Evolutionary conservation across 2,888 invertebrate genomes (phyloP), one percentile per base, ranked within the genome.

Genomic region (Leistus spinibarbis): DNA sequence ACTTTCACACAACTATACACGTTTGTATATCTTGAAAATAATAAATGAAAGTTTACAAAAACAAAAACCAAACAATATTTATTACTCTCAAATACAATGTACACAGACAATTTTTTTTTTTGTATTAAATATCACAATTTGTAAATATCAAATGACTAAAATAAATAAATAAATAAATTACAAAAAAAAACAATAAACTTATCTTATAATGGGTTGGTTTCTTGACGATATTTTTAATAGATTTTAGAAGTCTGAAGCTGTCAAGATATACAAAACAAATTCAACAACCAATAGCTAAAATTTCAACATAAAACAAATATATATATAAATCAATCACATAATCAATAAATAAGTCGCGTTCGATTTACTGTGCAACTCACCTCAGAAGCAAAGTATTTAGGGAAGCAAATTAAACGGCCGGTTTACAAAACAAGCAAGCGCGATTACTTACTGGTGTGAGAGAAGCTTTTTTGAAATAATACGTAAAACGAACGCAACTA

Each of bases 181-280:
- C 27, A 13, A 65, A 22, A 65, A 5, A 16, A 62, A 69, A 23
- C 20, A 71, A 56, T 64, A 65, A 64, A 20, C 20, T n/a, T 63
- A 22, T 22, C 17, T 63, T 63, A 20, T 40, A 13, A 40, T 40
- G 40, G 10, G 40, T 40, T 40, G 40, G 13, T 40, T 40, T 40
- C 40, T 40, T 13, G 40, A 10, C 40, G 40, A 3, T 40, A 10
- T 40, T 40, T 40, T 5, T 10, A 40, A 5, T 40, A 13, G 10
- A 10, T 40, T 40, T 40, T 40, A 40, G 40, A 40, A 40, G 62
- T 60, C 40, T 16, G 68, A 68, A 27, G 5, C 23, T 24, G 10
- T 72, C 72, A 72, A 70, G 72, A 72, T 72, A 72, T 72, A 72
- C 72, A 72, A 68, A 66, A 27, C 24, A 54, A 54, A 24, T 64